Evolutionary conservation across 2,888 invertebrate species (phyloP), one percentile per base, ranked within the genome.

Genomic region (Patella caerulea): DNA sequence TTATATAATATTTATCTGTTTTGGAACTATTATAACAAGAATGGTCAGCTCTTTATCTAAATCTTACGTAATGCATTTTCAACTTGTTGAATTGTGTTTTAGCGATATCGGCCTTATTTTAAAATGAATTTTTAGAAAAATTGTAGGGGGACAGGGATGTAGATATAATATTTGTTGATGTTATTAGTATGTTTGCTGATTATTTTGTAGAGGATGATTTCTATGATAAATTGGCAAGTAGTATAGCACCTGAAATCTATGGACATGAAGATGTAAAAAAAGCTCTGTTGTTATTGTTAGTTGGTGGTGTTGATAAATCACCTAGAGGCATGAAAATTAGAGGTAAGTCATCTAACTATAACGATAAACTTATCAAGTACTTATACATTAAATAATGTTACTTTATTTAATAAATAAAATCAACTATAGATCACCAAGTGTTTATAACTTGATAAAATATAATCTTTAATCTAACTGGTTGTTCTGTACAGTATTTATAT

Each of bases 191-290:
- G 5, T 34, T 45, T 45, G 45, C 1, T 45, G 7, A 45, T 45
- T 45, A 45, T 45, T 65, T 84, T 79, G 56, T 86, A 1, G 95
- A 96, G 87, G 96, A 96, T 78, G 97, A 98, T 90, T 95, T 98
- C 91, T 99, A 99, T 91, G 95, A 96, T 53, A 95, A 96, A 87
- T 93, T 99, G 90, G 98, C 99, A 0, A 93, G 94, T 79, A 98
- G 97, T 80, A 94, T 99, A 84, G 99, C 99, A 2, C 99, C 99
- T 0, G 99, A 99, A 94, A 99, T 99, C 89, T 99, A 97, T 90
- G 99, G 99, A 0, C 97, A 98, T 89, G 95, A 97, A 87, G 99
- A 99, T 92, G 96, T 99, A 0, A 99, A 99, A 92, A 99, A 99
- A 91, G 98, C 98, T 0, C 92, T 99, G 74, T 92, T 99, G 69